These are phyloP conservation scores for Trinorchestia longiramus DNA, from an alignment of 1,140 invertebrate species.

Conservation along the genomic window DNA sequence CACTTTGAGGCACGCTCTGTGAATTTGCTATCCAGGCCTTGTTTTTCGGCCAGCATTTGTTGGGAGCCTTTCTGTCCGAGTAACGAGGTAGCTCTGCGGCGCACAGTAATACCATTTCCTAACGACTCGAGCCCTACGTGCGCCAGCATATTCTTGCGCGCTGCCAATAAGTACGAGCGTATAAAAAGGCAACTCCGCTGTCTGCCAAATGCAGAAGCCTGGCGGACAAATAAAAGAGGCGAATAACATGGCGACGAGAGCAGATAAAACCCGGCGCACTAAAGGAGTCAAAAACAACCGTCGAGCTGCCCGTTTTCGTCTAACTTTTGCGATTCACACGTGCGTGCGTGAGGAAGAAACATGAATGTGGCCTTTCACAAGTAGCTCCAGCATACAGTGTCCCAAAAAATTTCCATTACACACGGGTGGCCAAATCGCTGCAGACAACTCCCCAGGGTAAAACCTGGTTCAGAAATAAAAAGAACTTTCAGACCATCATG, in stretches of 20 bases:
- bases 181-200: not conserved
- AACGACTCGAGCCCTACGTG: constrained; percentile 23
- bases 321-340: not conserved
- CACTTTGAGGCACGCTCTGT: not conserved
- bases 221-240: not conserved
- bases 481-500: not conserved
- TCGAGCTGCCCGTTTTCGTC: not conserved
- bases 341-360: not conserved
- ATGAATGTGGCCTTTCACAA: not conserved
- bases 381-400: not conserved
- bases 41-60: not conserved
- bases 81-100: not conserved
- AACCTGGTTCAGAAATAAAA: not conserved
- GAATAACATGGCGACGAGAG: not conserved
- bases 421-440: not conserved
- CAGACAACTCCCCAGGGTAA: not conserved
- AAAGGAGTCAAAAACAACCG: not conserved
- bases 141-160: constrained; percentile 14
- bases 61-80: not conserved
- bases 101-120: constrained; percentile 32
- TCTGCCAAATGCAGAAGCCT: not conserved
- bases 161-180: not conserved
- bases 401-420: not conserved
- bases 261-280: not conserved
- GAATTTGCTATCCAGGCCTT: not conserved